Evolutionary conservation across 2,888 invertebrate genomes (phyloP).

Genomic region (Spilarctia lutea): DNA sequence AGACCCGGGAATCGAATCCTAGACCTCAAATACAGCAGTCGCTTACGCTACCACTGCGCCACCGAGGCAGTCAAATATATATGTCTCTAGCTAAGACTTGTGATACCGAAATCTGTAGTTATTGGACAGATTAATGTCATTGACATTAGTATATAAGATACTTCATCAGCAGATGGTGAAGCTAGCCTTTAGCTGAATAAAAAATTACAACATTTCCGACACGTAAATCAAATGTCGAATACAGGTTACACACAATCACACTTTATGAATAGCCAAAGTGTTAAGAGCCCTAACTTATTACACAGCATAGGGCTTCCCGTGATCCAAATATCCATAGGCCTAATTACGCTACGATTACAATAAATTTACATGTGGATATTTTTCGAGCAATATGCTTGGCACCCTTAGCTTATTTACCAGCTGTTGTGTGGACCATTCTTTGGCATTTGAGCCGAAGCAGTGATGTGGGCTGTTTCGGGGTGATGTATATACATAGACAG

Average conservation of each 20-base stretch:
- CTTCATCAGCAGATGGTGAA: too few species aligned
- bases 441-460: constrained; percentile 18
- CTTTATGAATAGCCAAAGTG: constrained; percentile 8
- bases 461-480: neutral
- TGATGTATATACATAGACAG: neutral
- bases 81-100: too few species aligned
- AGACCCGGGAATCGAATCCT: too few species aligned
- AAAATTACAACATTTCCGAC: neutral
- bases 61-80: too few species aligned
- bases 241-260: too few species aligned
- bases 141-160: too few species aligned
- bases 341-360: constrained; percentile 47
- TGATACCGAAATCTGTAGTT: too few species aligned
- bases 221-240: neutral
- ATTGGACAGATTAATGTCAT: too few species aligned
- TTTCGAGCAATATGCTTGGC: constrained; percentile 63
- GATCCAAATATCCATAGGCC: constrained; percentile 57
- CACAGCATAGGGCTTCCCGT: constrained; percentile 32
- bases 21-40: too few species aligned
- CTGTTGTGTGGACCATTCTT: constrained; percentile 52
- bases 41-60: too few species aligned
- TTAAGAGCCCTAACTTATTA: constrained; percentile 38
- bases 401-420: constrained; percentile 59
- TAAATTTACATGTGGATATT: constrained; percentile 48
- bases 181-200: neutral